phyloP scores from a whole-genome alignment of 2,888 invertebrate genomes.

The Hyalella azteca region DNA sequence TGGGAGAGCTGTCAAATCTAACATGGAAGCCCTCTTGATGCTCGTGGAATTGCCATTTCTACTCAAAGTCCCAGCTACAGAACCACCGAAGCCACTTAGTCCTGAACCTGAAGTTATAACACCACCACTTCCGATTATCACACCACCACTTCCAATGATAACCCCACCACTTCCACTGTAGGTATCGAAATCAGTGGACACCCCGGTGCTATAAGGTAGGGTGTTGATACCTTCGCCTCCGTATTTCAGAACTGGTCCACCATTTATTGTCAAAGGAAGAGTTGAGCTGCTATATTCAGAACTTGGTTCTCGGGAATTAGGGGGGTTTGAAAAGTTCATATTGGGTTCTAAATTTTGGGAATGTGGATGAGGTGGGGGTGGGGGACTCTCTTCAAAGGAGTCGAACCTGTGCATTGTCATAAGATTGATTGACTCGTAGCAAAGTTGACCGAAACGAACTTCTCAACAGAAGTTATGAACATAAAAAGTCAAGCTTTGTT shows the following conservation, averaged over 20 bases:
- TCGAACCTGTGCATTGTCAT: slow-evolving; percentile 37
- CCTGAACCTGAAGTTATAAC: slow-evolving; percentile 10
- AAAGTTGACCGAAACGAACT: background rate
- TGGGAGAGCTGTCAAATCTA: slow-evolving; percentile 25
- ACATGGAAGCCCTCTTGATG: slow-evolving; percentile 37
- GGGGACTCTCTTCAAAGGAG: slow-evolving; percentile 31
- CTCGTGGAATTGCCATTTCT: slow-evolving; percentile 27
- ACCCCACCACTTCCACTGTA: slow-evolving; percentile 36
- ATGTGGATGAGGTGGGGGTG: slow-evolving; percentile 14
- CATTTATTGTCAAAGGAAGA: slow-evolving; percentile 17
- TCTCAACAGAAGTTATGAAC: background rate
- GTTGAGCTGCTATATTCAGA: slow-evolving; percentile 4
- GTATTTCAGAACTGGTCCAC: background rate
- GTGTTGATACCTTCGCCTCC: slow-evolving; percentile 14
- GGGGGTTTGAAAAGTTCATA: background rate
- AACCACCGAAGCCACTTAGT: background rate
- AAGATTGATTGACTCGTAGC: background rate
- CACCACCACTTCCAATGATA: slow-evolving; percentile 24
- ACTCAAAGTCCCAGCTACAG: slow-evolving; percentile 8
- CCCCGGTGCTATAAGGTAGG: background rate
- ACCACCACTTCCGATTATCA: slow-evolving; percentile 21
- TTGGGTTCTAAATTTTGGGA: slow-evolving; percentile 22
- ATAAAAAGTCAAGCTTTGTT: background rate
- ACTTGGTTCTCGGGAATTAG: slow-evolving; percentile 24
- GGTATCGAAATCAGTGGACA: background rate